Evolutionary conservation across 2,113 vertebrate species (phyloP), one percentile per base, ranked within the genome.

Genomic region (Ascaphus truei): DNA sequence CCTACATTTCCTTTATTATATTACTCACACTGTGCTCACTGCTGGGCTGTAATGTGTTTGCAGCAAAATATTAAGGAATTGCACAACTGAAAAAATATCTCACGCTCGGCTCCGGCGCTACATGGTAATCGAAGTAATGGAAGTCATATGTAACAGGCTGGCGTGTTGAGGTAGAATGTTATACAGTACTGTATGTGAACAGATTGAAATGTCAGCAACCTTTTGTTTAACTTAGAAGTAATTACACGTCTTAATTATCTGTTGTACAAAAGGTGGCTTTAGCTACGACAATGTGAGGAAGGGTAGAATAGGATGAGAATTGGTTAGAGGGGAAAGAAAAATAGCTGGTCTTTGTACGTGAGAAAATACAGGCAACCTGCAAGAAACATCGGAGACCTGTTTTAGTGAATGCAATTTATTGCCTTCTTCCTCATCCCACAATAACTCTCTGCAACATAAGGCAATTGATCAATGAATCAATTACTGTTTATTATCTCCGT

Each of bases 381-480:
- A 36, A 30, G 30, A 37, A 22, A 22, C 34, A 30, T 18, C n/a
- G 6, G 18, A 39, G 53, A 11, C 37, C 45, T 20, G 22, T 61
- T 29, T 16, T 52, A 43, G 57, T 11, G 68, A 67, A 12, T 72
- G 29, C n/a, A 12, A 66, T 39, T 34, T 37, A 47, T 75, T 60
- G 56, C 60, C 18, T 33, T 31, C 20, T 36, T 37, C 29, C 10
- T 36, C 9, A 5, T 33, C 62, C 69, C 45, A 55, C 67, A 72
- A 68, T 2, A 68, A 33, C 62, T 39, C 18, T 61, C 37, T 29
- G 16, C 11, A 72, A 65, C 18, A 62, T 4, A 26, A 7, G 68
- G 60, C 60, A 71, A 67, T 76, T 50, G 1, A 80, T 65, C 75
- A 55, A 34, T 76, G 34, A 48, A 48, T 50, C 66, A 79, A 71